Percentiles rank a stretch among this genome's conserved stretches.
Evolutionary conservation across 2,797 vertebrate genomes (phyloP).

Genomic region (Microctenopoma lineatum): DNA sequence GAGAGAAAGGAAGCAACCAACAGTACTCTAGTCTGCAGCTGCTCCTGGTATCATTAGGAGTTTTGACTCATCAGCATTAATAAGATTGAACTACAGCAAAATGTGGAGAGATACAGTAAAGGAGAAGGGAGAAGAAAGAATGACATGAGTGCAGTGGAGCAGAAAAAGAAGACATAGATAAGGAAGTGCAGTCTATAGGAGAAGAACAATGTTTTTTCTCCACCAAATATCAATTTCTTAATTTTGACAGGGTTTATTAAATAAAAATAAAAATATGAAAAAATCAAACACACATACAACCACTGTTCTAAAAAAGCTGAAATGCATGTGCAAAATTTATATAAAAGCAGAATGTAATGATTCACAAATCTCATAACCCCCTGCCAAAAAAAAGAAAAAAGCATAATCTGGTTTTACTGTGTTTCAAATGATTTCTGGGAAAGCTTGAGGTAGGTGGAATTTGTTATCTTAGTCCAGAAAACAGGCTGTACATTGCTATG

Average conservation of each 20-base stretch:
- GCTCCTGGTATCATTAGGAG: constrained; percentile 41
- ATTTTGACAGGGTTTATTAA: not conserved
- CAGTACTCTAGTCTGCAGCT: constrained; percentile 31
- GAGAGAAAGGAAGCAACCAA: constrained; percentile 32
- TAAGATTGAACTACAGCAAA: constrained; percentile 54
- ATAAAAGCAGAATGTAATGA: too few species aligned
- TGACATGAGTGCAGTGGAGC: constrained; percentile 14
- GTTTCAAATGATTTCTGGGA: too few species aligned
- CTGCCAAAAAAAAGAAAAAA: not conserved
- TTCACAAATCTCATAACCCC: too few species aligned
- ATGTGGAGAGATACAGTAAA: constrained; percentile 31
- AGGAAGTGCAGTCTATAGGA: constrained; percentile 10
- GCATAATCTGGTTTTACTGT: too few species aligned
- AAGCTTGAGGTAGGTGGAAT: not conserved
- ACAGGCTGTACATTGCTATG: not conserved
- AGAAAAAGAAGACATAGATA: constrained; percentile 1
- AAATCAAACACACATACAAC: too few species aligned
- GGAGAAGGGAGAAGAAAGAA: constrained; percentile 22
- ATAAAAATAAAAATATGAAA: too few species aligned
- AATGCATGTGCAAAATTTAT: too few species aligned
- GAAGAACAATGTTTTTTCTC: not conserved
- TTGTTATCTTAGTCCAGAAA: not conserved
- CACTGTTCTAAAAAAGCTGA: too few species aligned
- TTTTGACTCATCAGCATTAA: constrained; percentile 60
- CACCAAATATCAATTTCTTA: not conserved